phyloP scores from a whole-genome alignment of 2,888 invertebrate genomes.

The Celastrina argiolus region DNA sequence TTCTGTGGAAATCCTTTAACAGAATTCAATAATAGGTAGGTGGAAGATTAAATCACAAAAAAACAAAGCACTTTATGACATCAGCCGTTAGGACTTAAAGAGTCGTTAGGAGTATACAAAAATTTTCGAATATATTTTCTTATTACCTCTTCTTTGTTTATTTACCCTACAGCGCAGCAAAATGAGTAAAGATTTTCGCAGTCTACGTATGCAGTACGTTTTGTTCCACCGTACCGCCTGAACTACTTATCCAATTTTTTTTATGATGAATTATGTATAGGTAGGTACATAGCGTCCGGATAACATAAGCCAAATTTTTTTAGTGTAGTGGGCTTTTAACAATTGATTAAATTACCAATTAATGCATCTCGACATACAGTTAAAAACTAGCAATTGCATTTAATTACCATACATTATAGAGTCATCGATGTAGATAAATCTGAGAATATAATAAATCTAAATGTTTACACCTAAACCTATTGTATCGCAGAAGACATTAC shows the following conservation, averaged over 20 bases:
- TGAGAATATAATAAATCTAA: not conserved
- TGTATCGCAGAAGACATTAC: not conserved
- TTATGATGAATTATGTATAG: too few relatives aligned
- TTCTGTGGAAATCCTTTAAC: not conserved
- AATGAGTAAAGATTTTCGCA: too few relatives aligned
- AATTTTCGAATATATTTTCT: not conserved
- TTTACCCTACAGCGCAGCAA: too few relatives aligned
- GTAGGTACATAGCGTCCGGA: too few relatives aligned
- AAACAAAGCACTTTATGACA: not conserved
- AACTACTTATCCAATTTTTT: too few relatives aligned
- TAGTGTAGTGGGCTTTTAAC: too few relatives aligned
- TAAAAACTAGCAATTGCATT: not conserved
- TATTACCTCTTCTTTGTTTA: too few relatives aligned
- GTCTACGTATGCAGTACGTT: too few relatives aligned
- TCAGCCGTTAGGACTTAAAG: not conserved
- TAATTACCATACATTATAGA: not conserved
- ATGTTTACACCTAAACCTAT: conserved; percentile 15
- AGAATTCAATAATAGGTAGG: not conserved
- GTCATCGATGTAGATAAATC: not conserved
- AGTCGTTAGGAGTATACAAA: not conserved
- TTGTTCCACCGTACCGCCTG: too few relatives aligned
- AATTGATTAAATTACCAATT: too few relatives aligned
- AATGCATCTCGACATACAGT: not conserved
- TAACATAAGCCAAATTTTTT: too few relatives aligned
- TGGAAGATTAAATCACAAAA: not conserved